Evolutionary conservation across 37 sponge, comb jelly and placozoan genomes (phyloP), one percentile per base, ranked within the genome.

Genomic region (Diacarnus erythraeanus): DNA sequence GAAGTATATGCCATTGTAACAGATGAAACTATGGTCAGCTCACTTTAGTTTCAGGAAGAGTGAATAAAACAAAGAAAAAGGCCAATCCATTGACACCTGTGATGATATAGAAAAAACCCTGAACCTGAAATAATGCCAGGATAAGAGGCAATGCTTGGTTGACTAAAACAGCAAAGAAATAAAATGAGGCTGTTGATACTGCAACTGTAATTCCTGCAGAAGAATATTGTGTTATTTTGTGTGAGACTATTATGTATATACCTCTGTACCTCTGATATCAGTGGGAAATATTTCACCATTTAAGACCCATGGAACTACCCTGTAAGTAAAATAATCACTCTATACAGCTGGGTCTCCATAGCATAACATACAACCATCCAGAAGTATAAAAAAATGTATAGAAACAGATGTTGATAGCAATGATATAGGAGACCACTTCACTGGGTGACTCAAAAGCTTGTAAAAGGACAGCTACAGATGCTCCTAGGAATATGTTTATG

Each of bases 11-110:
- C 51, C 6, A 47, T 47, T 6, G 10, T 15, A 6, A 47, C 51
- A 47, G 6, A 6, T 47, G 6, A 12, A 6, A 8, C 8, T 63
- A 15, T 20, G 64, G 26, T 15, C 30, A 63, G 12, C 27, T 47
- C 31, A 74, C 74, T 36, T 74, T 74, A 5, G 74, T 74, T 30
- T 74, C 74, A 31, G 74, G 74, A 18, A 74, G 34, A 54, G 27
- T 29, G 57, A 74, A 56, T 36, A 74, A 26, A 20, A 56, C 57
- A 29, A 74, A 47, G 31, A 74, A 3, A 2, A 26, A 1, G 9
- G 74, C 29, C 1, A 30, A 15, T 29, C 51, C 1, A 54, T 47
- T 74, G 15, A 54, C 36, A 5, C 10, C 57, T 29, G 27, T 30
- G 57, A 74, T 22, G 6, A 74, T 74, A 31, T 47, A 74, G 6